Conservation (phyloP, 2,113 vertebrate species). For the Upupa epops region DNA sequence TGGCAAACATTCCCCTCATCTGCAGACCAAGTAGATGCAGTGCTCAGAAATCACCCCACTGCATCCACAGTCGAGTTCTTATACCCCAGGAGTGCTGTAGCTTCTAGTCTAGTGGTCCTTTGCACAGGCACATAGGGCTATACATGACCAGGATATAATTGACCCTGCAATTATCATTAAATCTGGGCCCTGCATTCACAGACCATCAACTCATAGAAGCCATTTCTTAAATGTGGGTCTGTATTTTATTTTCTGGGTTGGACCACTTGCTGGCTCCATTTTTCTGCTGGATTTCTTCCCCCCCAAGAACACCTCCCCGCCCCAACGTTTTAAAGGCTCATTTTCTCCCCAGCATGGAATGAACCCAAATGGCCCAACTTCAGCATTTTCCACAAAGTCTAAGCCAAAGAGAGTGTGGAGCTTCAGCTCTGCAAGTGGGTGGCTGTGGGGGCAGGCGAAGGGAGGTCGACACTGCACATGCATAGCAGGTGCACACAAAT, state of each 20-base stretch:
- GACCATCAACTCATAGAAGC: not conserved
- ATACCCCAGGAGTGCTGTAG: not conserved
- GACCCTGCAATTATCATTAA: not conserved
- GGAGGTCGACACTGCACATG: not conserved
- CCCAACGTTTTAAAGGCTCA: not conserved
- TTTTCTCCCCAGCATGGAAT: constrained; percentile 8
- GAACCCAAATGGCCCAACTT: constrained; percentile 1
- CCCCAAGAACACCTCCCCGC: not conserved
- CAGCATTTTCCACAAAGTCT: constrained; percentile 9
- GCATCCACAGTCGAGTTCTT: not conserved
- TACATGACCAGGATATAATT: not conserved
- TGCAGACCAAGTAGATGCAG: not conserved
- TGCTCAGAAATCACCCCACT: not conserved
- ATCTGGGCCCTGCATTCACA: not conserved
- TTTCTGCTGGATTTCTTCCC: not conserved
- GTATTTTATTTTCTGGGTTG: not conserved
- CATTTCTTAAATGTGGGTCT: not conserved
- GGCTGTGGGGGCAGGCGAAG: constrained; percentile 1
- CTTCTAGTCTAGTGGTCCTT: not conserved
- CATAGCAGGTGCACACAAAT: constrained; percentile 5
- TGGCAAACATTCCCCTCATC: not conserved
- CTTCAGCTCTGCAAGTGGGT: not conserved
- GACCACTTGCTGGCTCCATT: not conserved
- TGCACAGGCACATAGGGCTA: not conserved
- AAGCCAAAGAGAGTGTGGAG: not conserved